These are phyloP conservation scores for Lasioglossum marginatum DNA, from an alignment of 2,888 invertebrate species.

Conservation along the genomic window DNA sequence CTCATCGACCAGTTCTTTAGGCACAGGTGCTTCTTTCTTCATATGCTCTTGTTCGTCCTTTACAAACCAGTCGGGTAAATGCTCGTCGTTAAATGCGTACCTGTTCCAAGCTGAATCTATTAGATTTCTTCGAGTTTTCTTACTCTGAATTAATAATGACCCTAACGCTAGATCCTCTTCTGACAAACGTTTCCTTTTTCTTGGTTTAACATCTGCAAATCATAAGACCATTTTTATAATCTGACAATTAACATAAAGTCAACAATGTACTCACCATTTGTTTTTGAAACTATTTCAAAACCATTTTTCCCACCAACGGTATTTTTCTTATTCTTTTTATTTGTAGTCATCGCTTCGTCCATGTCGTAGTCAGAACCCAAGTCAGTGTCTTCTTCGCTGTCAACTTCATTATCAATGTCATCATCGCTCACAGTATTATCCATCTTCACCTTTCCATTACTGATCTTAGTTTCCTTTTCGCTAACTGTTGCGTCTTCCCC, in stretches of 20 bases:
- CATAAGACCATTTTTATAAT: background rate
- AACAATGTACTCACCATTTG: constrained; percentile 84
- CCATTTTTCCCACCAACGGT: constrained; percentile 86
- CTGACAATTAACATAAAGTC: background rate
- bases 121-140: constrained; percentile 95
- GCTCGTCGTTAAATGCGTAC: constrained; percentile 95
- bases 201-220: constrained; percentile 85
- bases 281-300: constrained; percentile 89
- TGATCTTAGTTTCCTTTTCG: constrained; percentile 55
- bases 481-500: constrained; percentile 71
- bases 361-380: constrained; percentile 86
- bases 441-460: constrained; percentile 73
- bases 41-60: constrained; percentile 97
- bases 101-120: constrained; percentile 97
- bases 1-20: constrained; percentile 93
- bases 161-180: constrained; percentile 97
- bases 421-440: constrained; percentile 46
- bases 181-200: constrained; percentile 90
- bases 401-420: background rate
- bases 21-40: constrained; percentile 93
- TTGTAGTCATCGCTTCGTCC: constrained; percentile 78
- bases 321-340: constrained; percentile 65
- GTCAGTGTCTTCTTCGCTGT: constrained; percentile 72
- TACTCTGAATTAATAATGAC: constrained; percentile 94
- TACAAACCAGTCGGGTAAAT: constrained; percentile 98